phyloP scores from a whole-genome alignment of 2,797 vertebrate genomes.

The Pachyuromys duprasi region DNA sequence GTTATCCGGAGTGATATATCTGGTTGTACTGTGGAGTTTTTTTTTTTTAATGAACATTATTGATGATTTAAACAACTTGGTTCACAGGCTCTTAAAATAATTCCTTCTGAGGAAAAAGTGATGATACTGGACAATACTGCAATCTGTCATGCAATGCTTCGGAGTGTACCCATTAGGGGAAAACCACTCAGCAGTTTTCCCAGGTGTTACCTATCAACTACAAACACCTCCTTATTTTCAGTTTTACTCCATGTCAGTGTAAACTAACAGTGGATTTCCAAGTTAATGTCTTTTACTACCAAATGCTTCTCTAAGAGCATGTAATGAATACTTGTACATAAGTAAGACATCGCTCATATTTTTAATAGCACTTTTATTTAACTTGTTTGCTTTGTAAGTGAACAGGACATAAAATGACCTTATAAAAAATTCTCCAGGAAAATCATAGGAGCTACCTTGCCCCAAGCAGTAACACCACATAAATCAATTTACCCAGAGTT shows the following conservation, averaged over 20 bases:
- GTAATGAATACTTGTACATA: slow-evolving; percentile 54
- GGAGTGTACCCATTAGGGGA: slow-evolving; percentile 63
- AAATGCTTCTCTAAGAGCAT: not conserved
- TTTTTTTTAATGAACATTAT: slow-evolving; percentile 41
- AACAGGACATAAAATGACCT: slow-evolving; percentile 50
- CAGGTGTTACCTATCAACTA: slow-evolving; percentile 58
- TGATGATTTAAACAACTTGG: slow-evolving; percentile 64
- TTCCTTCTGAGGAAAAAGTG: slow-evolving; percentile 16
- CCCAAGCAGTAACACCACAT: not conserved
- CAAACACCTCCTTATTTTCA: slow-evolving; percentile 67
- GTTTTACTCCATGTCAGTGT: slow-evolving; percentile 64
- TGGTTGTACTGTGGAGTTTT: not conserved
- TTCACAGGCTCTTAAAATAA: slow-evolving; percentile 53
- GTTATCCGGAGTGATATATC: slow-evolving; percentile 7
- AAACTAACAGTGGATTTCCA: slow-evolving; percentile 73
- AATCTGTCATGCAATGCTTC: slow-evolving; percentile 68
- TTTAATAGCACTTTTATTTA: slow-evolving; percentile 19
- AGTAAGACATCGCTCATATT: slow-evolving; percentile 17
- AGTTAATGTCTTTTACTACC: slow-evolving; percentile 66
- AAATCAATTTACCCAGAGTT: not conserved
- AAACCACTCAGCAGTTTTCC: slow-evolving; percentile 71
- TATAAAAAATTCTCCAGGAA: not conserved
- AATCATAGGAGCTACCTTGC: not conserved
- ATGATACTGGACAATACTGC: slow-evolving; percentile 69
- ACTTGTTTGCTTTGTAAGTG: slow-evolving; percentile 51